phyloP scores from a whole-genome alignment of 2,888 invertebrate species.

The Palloptera scutellata region DNA sequence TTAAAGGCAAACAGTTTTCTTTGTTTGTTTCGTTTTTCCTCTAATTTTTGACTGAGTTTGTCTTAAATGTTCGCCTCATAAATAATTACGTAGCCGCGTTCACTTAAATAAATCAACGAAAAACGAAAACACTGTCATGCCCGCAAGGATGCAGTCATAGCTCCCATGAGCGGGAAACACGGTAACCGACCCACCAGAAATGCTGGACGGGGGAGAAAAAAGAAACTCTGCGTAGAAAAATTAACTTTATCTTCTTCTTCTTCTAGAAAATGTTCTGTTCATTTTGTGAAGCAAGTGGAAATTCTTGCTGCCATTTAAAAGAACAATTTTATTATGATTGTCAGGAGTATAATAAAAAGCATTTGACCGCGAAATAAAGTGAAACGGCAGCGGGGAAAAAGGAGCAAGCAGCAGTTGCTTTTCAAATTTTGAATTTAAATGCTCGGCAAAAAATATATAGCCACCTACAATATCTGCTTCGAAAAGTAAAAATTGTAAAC shows the following conservation, averaged over 20 bases:
- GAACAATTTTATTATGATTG: constrained; percentile 4
- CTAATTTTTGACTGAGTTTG: too few relatives aligned
- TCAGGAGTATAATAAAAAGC: constrained; percentile 4
- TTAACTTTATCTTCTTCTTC: too few relatives aligned
- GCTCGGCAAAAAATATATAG: too few relatives aligned
- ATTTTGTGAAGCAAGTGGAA: too few relatives aligned
- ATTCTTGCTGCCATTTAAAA: too few relatives aligned
- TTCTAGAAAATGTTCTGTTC: too few relatives aligned
- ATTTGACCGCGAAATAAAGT: constrained; percentile 3
- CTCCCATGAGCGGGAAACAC: neutral
- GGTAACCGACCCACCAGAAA: neutral
- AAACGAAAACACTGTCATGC: neutral
- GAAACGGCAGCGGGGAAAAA: neutral
- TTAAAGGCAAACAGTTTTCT: too few relatives aligned
- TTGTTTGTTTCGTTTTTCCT: too few relatives aligned
- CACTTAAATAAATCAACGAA: neutral
- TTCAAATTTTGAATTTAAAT: too few relatives aligned
- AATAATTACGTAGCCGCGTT: neutral
- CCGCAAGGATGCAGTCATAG: neutral
- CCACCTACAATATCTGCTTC: too few relatives aligned
- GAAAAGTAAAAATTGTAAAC: too few relatives aligned
- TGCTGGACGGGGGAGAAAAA: neutral
- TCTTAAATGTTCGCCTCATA: neutral
- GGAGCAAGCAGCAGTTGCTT: neutral
- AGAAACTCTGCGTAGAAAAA: too few relatives aligned